A percentile compares a stretch with the other conserved stretches of the same genome.
Conservation (phyloP, 2,797 vertebrate genomes). For the Cynopterus sphinx region DNA sequence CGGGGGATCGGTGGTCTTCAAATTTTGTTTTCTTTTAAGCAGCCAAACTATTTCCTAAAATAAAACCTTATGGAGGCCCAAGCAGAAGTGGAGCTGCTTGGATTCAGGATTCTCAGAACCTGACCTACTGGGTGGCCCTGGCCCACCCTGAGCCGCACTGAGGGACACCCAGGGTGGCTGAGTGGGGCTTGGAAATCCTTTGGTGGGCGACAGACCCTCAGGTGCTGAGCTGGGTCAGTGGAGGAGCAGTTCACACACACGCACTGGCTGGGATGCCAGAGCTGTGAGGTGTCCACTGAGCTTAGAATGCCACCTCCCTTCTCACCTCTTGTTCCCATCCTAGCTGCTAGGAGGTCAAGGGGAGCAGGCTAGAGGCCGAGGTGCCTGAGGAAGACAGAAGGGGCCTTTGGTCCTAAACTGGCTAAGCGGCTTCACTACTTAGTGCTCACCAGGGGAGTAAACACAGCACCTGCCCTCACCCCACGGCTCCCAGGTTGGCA, state of each 20-base stretch:
- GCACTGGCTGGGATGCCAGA: not conserved
- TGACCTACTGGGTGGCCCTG: not conserved
- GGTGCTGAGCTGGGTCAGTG: fast-evolving
- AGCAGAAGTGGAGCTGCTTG: not conserved
- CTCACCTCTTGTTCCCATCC: not conserved
- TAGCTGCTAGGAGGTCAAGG: not conserved
- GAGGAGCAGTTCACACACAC: not conserved
- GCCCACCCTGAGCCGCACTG: not conserved
- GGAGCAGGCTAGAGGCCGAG: not conserved
- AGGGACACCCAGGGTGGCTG: not conserved
- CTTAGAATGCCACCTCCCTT: not conserved
- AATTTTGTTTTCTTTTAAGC: not conserved
- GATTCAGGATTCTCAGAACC: not conserved
- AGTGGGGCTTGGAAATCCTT: not conserved
- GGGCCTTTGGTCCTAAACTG: not conserved
- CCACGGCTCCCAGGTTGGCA: not conserved
- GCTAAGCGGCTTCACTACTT: not conserved
- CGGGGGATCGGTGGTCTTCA: not conserved
- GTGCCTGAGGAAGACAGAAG: not conserved
- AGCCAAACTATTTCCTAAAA: not conserved
- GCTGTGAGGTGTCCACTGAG: not conserved
- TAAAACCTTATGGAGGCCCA: not conserved
- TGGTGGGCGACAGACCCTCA: not conserved
- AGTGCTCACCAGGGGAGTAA: not conserved
- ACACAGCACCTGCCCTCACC: not conserved